Conservation (phyloP, 2,888 invertebrate genomes). For the Drosophila borborema region DNA sequence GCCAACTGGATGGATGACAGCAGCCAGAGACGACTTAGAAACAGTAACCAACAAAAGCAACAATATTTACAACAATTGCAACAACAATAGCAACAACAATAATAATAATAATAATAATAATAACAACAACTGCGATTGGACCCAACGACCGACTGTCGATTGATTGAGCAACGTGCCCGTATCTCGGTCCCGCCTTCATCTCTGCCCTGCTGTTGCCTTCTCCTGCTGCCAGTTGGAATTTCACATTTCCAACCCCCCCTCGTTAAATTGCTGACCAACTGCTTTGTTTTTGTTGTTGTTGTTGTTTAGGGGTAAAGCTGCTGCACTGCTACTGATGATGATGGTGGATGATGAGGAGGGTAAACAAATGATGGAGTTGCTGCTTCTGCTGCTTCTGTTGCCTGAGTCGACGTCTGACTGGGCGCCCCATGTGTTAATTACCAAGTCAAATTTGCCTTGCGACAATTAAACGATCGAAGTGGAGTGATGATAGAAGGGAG, state of each 20-base stretch:
- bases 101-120: slow-evolving; percentile 12
- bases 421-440: slow-evolving; percentile 69
- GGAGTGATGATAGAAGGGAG: not conserved
- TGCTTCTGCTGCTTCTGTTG: slow-evolving; percentile 14
- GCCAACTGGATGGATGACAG: slow-evolving; percentile 31
- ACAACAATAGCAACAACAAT: slow-evolving; percentile 13
- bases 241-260: slow-evolving; percentile 7
- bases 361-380: not conserved
- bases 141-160: slow-evolving; percentile 25
- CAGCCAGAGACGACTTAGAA: slow-evolving; percentile 37
- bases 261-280: slow-evolving; percentile 26
- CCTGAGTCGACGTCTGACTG: slow-evolving; percentile 24
- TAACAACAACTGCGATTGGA: slow-evolving; percentile 15
- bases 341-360: not conserved
- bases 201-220: not conserved
- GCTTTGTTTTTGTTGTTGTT: slow-evolving; percentile 9
- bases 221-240: not conserved
- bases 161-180: slow-evolving; percentile 35
- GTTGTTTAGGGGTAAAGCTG: slow-evolving; percentile 12
- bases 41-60: slow-evolving; percentile 25
- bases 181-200: not conserved
- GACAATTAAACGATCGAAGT: slow-evolving; percentile 63
- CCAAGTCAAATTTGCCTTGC: slow-evolving; percentile 75
- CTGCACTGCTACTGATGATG: not conserved
- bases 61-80: slow-evolving; percentile 14